These are phyloP conservation scores for Mythimna ferrago DNA, from an alignment of 2,888 invertebrate species.

Conservation along the genomic window DNA sequence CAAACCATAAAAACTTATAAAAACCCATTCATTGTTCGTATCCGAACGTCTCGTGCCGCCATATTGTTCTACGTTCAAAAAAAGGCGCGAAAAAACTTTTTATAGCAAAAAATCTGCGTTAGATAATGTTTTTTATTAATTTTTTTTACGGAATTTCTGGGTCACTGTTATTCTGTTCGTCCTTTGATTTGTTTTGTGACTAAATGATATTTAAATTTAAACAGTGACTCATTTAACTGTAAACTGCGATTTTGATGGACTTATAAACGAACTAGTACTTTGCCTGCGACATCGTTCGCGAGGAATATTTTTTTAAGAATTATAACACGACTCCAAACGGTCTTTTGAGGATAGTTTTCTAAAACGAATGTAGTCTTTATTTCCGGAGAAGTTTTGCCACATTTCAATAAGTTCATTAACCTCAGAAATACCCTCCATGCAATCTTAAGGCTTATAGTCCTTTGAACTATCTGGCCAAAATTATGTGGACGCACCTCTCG, in stretches of 20 bases:
- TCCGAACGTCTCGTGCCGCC: conserved; percentile 72
- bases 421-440: no score
- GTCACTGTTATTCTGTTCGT: conserved; percentile 82
- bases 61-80: conserved; percentile 79
- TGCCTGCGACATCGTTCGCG: no score
- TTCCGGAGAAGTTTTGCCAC: no score
- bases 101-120: conserved; percentile 58
- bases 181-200: conserved; percentile 74
- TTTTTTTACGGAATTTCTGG: conserved; percentile 75
- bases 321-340: no score
- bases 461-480: no score
- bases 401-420: no score
- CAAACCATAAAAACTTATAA: conserved; percentile 68
- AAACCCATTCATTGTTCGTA: conserved; percentile 72
- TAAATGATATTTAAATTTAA: conserved; percentile 73
- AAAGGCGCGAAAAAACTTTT: conserved; percentile 76
- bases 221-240: conserved; percentile 69
- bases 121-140: conserved; percentile 66
- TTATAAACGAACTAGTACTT: conserved; percentile 12
- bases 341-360: no score
- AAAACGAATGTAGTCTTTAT: no score
- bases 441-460: no score
- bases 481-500: no score
- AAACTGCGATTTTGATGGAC: conserved; percentile 62
- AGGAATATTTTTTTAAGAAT: no score